Conservation (phyloP, 2,888 invertebrate genomes). For the Ceraclea dissimilis region DNA sequence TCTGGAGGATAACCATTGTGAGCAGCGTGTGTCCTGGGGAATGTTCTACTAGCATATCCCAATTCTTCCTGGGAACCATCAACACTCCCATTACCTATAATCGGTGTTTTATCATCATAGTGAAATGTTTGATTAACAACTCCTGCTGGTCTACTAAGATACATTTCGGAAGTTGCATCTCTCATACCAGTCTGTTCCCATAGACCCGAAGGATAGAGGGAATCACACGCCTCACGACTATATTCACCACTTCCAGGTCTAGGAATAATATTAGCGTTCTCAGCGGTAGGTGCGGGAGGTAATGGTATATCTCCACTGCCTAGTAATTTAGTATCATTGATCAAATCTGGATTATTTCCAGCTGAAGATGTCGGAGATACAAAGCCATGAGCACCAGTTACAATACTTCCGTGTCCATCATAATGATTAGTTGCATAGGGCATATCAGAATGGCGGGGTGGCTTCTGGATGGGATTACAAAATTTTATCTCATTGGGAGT, state of each 20-base stretch:
- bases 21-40: constrained; percentile 47
- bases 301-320: constrained; percentile 46
- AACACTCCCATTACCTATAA: constrained; percentile 56
- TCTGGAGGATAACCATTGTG: constrained; percentile 63
- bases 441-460: constrained; percentile 60
- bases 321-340: constrained; percentile 70
- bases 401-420: constrained; percentile 58
- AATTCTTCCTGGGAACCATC: constrained; percentile 53
- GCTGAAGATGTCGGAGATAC: constrained; percentile 69
- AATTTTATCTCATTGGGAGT: constrained; percentile 38
- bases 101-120: constrained; percentile 69
- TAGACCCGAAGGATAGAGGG: constrained; percentile 70
- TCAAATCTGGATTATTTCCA: constrained; percentile 77
- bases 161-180: constrained; percentile 39
- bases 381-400: constrained; percentile 57
- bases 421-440: constrained; percentile 63
- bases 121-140: constrained; percentile 50
- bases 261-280: constrained; percentile 28
- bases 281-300: constrained; percentile 31
- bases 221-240: constrained; percentile 64
- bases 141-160: constrained; percentile 52
- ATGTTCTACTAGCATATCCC: constrained; percentile 54
- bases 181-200: constrained; percentile 59
- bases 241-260: constrained; percentile 71
- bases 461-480: constrained; percentile 65